Conservation (phyloP, 2,888 invertebrate species). For the Phrixothrix hirtus region DNA sequence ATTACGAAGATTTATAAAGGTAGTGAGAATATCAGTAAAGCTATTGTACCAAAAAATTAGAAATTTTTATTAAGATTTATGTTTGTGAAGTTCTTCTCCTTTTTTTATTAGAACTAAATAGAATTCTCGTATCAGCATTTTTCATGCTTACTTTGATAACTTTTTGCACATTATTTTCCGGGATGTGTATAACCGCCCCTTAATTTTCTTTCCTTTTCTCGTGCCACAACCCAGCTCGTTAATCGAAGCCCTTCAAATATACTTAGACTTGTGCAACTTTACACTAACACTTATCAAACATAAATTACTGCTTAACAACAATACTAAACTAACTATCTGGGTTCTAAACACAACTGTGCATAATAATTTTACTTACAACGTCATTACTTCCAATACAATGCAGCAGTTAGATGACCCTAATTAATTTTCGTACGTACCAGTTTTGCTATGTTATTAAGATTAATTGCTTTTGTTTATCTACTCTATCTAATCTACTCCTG, state of each 20-base stretch:
- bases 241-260: conserved; percentile 3
- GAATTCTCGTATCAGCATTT: conserved; percentile 1
- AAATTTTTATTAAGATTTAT: neutral
- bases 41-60: neutral
- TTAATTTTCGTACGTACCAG: conserved; percentile 12
- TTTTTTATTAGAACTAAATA: neutral
- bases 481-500: neutral
- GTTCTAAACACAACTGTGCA: conserved; percentile 17
- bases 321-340: conserved; percentile 17
- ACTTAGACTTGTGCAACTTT: conserved; percentile 17
- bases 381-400: conserved; percentile 26
- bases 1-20: neutral
- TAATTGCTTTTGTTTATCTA: conserved; percentile 3
- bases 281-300: conserved; percentile 22
- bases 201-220: conserved; percentile 9
- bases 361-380: conserved; percentile 25
- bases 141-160: neutral
- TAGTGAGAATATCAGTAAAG: neutral
- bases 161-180: conserved; percentile 6
- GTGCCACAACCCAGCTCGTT: conserved; percentile 6
- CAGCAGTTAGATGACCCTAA: conserved; percentile 15
- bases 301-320: conserved; percentile 20
- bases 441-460: conserved; percentile 4
- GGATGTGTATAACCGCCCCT: conserved; percentile 7
- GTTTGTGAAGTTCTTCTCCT: neutral